Conservation (phyloP, 2,888 invertebrate species). For the Drosophila tanythrix region DNA sequence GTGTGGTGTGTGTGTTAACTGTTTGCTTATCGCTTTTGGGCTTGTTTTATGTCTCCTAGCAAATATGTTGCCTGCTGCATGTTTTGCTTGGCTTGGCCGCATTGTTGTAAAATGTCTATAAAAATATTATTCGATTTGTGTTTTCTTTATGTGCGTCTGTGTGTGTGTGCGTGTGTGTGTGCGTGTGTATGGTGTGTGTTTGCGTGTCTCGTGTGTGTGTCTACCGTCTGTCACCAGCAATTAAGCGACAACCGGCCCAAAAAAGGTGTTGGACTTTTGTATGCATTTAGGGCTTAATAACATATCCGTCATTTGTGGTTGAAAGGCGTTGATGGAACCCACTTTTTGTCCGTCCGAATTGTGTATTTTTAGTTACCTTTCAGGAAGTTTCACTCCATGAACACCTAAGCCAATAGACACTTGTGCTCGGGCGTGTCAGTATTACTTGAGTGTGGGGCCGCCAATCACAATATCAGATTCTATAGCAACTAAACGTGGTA, state of each 20-base stretch:
- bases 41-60: conserved; percentile 61
- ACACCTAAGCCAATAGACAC: conserved; percentile 14
- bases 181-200: conserved; percentile 11
- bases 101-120: conserved; percentile 71
- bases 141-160: conserved; percentile 8
- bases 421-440: conserved; percentile 20
- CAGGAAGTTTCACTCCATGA: conserved; percentile 49
- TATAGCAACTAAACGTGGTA: conserved; percentile 21
- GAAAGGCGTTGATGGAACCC: conserved; percentile 42
- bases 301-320: conserved; percentile 42
- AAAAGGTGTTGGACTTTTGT: conserved; percentile 51
- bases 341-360: background rate
- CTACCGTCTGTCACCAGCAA: conserved; percentile 77
- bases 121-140: conserved; percentile 80
- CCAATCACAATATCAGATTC: conserved; percentile 29
- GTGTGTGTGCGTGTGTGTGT: background rate
- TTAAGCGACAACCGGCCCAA: conserved; percentile 62
- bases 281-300: conserved; percentile 30
- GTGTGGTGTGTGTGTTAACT: conserved; percentile 49
- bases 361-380: conserved; percentile 35
- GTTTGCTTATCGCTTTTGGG: conserved; percentile 75
- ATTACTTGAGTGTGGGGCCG: conserved; percentile 8
- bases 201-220: conserved; percentile 28
- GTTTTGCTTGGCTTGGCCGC: conserved; percentile 62
- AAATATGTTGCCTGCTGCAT: conserved; percentile 34